A percentile compares a stretch with the other conserved stretches of the same genome.
These are phyloP conservation scores for Pteropus rufus DNA, from an alignment of 2,797 vertebrate genomes.

Conservation along the genomic window DNA sequence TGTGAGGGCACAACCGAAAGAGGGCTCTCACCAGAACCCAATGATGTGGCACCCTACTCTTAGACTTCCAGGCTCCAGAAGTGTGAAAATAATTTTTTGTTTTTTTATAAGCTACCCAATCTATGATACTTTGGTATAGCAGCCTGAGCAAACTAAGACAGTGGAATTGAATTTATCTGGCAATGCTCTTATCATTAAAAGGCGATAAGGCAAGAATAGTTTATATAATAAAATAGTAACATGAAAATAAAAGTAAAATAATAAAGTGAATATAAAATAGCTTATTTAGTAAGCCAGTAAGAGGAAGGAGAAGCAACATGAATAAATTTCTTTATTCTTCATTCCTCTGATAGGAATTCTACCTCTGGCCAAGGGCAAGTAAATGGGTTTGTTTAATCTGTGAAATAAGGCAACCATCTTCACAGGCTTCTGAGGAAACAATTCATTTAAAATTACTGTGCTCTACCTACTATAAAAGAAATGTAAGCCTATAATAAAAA, in stretches of 20 bases:
- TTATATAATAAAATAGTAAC: not conserved
- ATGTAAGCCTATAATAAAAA: conserved; percentile 32
- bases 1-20: not conserved
- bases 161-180: not conserved
- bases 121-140: not conserved
- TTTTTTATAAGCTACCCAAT: not conserved
- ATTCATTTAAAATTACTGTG: not conserved
- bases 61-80: not conserved
- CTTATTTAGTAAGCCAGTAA: not conserved
- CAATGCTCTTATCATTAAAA: not conserved
- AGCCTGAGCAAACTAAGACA: not conserved
- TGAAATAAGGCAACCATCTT: not conserved
- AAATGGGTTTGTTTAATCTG: not conserved
- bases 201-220: not conserved
- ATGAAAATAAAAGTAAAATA: not conserved
- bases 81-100: not conserved
- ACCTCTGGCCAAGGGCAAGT: not conserved
- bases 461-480: not conserved
- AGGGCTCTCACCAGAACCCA: not conserved
- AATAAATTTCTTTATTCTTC: conserved; percentile 1
- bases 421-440: not conserved
- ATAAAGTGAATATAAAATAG: not conserved
- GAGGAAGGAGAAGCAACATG: not conserved
- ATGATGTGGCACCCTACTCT: not conserved
- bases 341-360: not conserved